Conservation (phyloP, 2,888 invertebrate genomes). For the Troides aeacus region DNA sequence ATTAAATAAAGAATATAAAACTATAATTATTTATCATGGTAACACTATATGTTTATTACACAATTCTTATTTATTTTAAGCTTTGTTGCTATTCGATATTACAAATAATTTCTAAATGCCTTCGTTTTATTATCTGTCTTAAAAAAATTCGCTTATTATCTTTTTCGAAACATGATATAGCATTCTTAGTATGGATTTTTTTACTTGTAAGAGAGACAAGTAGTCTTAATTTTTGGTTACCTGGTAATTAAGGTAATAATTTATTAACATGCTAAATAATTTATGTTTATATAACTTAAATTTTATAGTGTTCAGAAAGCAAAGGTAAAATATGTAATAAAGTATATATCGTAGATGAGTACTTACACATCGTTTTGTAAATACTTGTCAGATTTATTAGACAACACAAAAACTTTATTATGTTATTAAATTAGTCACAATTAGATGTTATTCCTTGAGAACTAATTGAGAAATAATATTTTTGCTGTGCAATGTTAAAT, state of each 20-base stretch:
- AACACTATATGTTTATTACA: too few species aligned
- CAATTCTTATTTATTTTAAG: too few species aligned
- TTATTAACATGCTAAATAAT: neutral
- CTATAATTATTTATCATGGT: too few species aligned
- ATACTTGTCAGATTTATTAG: too few species aligned
- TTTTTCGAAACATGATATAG: neutral
- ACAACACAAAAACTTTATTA: neutral
- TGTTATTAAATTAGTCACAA: neutral
- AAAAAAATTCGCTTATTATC: neutral
- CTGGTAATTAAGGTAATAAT: neutral
- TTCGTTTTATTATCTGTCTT: neutral
- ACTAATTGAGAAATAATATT: neutral
- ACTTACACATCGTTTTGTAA: too few species aligned
- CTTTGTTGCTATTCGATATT: too few species aligned
- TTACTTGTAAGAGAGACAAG: neutral
- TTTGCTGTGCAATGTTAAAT: neutral
- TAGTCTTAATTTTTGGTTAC: neutral
- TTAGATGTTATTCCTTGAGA: neutral
- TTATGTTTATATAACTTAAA: neutral
- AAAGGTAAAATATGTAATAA: too few species aligned
- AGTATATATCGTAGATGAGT: too few species aligned
- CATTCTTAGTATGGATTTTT: neutral
- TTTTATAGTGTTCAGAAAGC: too few species aligned
- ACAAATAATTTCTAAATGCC: neutral
- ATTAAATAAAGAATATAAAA: too few species aligned